phyloP scores from a whole-genome alignment of 2,113 vertebrate genomes.

The Hiodon tergisus region DNA sequence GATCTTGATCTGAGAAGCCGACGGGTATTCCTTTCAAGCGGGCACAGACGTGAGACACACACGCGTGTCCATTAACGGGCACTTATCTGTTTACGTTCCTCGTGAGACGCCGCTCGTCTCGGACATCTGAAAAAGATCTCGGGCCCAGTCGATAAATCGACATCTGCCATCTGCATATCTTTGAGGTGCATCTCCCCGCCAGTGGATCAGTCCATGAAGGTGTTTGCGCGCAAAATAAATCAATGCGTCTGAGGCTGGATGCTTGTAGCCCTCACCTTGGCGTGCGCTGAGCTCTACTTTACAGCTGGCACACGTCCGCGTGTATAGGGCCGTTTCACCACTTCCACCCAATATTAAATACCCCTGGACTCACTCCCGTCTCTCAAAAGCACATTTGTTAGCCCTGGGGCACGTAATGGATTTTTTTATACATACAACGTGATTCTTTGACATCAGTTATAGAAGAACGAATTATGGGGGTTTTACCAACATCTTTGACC shows the following conservation, averaged over 20 bases:
- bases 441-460: no score
- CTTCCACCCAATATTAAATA: no score
- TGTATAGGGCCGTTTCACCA: no score
- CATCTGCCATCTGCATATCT: conserved; percentile 69
- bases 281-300: no score
- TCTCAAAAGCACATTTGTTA: no score
- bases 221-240: conserved; percentile 64
- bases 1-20: background rate
- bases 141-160: conserved; percentile 64
- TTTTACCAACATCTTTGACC: no score
- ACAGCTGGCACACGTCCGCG: no score
- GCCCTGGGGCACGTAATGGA: no score
- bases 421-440: no score
- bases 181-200: conserved; percentile 67
- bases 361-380: no score
- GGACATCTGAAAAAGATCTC: conserved; percentile 64
- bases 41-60: background rate
- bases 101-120: conserved; percentile 59
- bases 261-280: no score
- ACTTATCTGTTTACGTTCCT: conserved; percentile 66
- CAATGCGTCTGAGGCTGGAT: conserved; percentile 57
- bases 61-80: conserved; percentile 62
- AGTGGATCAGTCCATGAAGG: conserved; percentile 63
- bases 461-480: no score
- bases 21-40: background rate